Conservation (phyloP, 2,797 vertebrate genomes). For the Acanthopagrus latus region DNA sequence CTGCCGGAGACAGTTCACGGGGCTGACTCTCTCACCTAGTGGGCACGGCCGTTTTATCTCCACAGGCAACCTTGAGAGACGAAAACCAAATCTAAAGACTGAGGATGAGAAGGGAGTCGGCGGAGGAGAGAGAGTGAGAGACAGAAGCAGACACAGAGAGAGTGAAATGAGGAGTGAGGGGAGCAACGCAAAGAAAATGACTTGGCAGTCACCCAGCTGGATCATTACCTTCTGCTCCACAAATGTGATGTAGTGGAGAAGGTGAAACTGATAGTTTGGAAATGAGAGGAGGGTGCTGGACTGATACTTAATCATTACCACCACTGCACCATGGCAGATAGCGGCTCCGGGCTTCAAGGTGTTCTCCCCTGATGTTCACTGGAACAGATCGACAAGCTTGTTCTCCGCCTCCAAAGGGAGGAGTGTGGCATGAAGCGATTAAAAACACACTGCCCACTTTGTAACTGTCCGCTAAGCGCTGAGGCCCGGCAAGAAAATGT, state of each 20-base stretch:
- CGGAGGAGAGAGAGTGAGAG: constrained; percentile 37
- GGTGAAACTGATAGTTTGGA: constrained; percentile 84
- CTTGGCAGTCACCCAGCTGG: constrained; percentile 78
- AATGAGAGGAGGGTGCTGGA: constrained; percentile 75
- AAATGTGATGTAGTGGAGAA: constrained; percentile 79
- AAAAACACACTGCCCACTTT: constrained; percentile 79
- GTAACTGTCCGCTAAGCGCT: constrained; percentile 72
- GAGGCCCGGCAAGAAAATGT: constrained; percentile 51
- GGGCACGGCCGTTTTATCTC: constrained; percentile 67
- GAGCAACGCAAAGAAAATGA: constrained; percentile 72
- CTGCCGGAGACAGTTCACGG: constrained; percentile 58
- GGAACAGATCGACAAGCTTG: constrained; percentile 79
- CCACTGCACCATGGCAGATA: constrained; percentile 77
- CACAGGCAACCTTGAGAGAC: constrained; percentile 59
- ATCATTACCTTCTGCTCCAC: constrained; percentile 83
- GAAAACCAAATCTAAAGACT: constrained; percentile 50
- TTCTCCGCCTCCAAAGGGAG: constrained; percentile 71
- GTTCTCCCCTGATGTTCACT: constrained; percentile 77
- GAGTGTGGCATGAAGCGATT: constrained; percentile 75
- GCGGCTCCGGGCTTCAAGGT: constrained; percentile 76
- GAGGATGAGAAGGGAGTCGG: constrained; percentile 41
- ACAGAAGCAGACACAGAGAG: constrained; percentile 38
- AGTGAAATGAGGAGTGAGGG: constrained; percentile 59
- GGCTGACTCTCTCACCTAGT: constrained; percentile 56
- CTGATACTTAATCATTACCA: constrained; percentile 82